Base-by-base conservation (phyloP, 2,888 invertebrate genomes). In the Leptogaster cylindrica region DNA sequence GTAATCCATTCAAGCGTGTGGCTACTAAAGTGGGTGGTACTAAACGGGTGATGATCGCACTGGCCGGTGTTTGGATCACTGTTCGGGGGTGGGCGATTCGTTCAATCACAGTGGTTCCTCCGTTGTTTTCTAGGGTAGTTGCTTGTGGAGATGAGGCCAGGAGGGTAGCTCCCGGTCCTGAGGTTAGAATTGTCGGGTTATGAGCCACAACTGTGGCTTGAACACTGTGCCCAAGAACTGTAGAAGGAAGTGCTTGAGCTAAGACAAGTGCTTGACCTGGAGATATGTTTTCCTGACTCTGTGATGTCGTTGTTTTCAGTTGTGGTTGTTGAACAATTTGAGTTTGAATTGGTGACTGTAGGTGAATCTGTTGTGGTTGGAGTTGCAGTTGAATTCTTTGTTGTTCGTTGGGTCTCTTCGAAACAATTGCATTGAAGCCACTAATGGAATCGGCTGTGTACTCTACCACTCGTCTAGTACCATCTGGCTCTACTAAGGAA, bases 301-400 rank as follows among this genome's bases (percentile, higher is more conserved):
- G 76, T 8, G 73, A 71, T 12, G 72, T 65, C 27, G 78, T 83
- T 76, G 78, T 81, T 68, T 76, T 83, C 73, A 68, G 63, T 3
- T 58, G 67, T 82, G 73, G 75, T 76, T 77, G 77, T 78, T 77
- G 78, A 3, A 55, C 73, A 78, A 79, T 76, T 78, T 81, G 83
- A 82, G 82, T 82, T 82, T 61, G 77, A 79, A 25, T 66, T 70
- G 68, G 36, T 6, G 75, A 77, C 74, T 84, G 83, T 0, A n/a
- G 41, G 4, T 39, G 36, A 8, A 36, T 14, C 36, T 39, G 46
- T 7, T 23, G 39, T 8, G 55, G 66, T 48, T 65, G 44, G 12
- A 31, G 31, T 33, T 52, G 48, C 3, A 36, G n/a, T 16, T 51
- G 65, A 2, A 27, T 12, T 44, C 74, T 74, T 23, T 75, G 73